Conservation (phyloP, 2,888 invertebrate species). For the Brenthis ino region DNA sequence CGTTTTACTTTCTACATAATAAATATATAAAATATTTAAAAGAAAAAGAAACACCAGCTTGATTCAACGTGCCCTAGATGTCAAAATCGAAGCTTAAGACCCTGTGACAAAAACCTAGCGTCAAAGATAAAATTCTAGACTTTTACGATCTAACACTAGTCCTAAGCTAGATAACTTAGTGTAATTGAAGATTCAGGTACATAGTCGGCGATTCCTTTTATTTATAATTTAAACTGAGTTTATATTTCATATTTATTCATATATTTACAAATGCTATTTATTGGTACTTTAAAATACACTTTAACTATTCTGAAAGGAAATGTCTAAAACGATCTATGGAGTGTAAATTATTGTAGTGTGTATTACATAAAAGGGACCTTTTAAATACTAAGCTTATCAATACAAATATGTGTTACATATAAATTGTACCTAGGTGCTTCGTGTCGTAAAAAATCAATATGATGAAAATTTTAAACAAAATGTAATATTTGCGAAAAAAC, state of each 20-base stretch:
- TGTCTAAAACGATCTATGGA: neutral
- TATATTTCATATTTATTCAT: constrained; percentile 47
- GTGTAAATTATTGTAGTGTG: constrained; percentile 2
- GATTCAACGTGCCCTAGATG: constrained; percentile 43
- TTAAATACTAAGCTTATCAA: constrained; percentile 34
- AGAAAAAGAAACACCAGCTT: constrained; percentile 41
- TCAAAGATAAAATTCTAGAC: constrained; percentile 71
- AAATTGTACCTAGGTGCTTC: constrained; percentile 75
- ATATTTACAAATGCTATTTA: constrained; percentile 63
- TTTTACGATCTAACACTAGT: constrained; percentile 70
- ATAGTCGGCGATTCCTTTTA: constrained; percentile 69
- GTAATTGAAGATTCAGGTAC: constrained; percentile 81
- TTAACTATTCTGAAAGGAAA: constrained; percentile 9
- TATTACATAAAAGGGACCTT: constrained; percentile 24
- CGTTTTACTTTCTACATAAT: constrained; percentile 33
- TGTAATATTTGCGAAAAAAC: constrained; percentile 4
- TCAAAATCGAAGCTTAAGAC: constrained; percentile 57
- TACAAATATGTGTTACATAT: constrained; percentile 48
- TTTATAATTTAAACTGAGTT: constrained; percentile 58
- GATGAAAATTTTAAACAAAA: constrained; percentile 1
- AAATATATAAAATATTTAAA: constrained; percentile 26
- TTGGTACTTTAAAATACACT: constrained; percentile 49
- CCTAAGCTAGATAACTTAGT: constrained; percentile 69
- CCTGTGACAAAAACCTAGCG: constrained; percentile 76
- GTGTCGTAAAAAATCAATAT: constrained; percentile 32